A percentile compares a stretch with the other conserved stretches of the same genome.
These are phyloP conservation scores for Entomyzon cyanotis DNA, from an alignment of 2,113 vertebrate species.

Conservation along the genomic window DNA sequence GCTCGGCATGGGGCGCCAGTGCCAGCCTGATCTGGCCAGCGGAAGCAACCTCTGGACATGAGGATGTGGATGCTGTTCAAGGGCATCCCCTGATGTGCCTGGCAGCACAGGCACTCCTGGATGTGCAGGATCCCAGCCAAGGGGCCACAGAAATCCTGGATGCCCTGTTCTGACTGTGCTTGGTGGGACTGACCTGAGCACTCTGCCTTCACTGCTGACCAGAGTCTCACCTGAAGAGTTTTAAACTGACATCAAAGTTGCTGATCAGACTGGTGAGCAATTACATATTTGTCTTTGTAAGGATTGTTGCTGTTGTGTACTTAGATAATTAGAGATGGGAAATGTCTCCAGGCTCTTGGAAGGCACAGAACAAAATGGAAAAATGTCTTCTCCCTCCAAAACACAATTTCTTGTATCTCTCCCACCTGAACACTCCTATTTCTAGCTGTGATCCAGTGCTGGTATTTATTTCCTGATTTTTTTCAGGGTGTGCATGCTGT, in stretches of 20 bases:
- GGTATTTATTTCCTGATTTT: neutral
- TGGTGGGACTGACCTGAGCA: rapidly evolving
- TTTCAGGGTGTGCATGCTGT: neutral
- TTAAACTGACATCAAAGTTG: neutral
- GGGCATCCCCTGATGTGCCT: neutral
- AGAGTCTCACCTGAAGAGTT: neutral
- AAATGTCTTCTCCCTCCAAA: neutral
- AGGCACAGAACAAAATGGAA: neutral
- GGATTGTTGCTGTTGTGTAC: neutral
- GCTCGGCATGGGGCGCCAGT: rapidly evolving
- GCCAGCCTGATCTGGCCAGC: neutral
- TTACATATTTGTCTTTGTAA: neutral
- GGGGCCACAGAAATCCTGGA: neutral
- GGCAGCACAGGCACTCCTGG: neutral
- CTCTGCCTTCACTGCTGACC: neutral
- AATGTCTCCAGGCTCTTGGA: neutral
- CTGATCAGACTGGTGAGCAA: slow-evolving; percentile 9
- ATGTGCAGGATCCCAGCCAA: neutral
- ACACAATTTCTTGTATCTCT: neutral
- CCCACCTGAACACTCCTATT: neutral
- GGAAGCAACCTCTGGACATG: neutral
- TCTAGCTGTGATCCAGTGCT: neutral
- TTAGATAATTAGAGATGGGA: neutral
- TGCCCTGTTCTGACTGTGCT: rapidly evolving
- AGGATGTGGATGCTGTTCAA: neutral